Evolutionary conservation across 2,113 vertebrate species (phyloP), one percentile per base, ranked within the genome.

Genomic region (Lampris incognitus): DNA sequence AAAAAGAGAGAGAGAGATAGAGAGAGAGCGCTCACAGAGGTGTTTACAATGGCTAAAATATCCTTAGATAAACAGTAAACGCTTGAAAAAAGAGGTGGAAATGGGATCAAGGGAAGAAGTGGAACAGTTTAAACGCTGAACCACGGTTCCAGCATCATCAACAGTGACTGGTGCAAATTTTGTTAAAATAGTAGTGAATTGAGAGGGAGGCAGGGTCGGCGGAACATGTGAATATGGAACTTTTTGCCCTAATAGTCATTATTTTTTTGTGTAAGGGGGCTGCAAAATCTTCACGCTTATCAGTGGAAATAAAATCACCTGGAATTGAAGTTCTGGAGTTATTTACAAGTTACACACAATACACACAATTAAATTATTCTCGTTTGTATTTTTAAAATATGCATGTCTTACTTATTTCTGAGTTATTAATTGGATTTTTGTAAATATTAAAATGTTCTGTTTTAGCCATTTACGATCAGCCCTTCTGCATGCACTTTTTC

Each of bases 291-390:
- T 24, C 24, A 24, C 24, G 24, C 24, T 24, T 24, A 24, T 24
- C 24, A 24, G 24, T 24, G 24, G 24, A 24, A 24, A 24, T 24
- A 24, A 24, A 24, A 24, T 55, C 54, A 55, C 13, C 6, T 55
- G 54, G 54, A 55, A 55, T 55, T 55, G 54, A 55, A 55, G 54
- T 55, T 55, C 54, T 55, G n/a, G 54, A 55, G n/a, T 55, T 55
- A 55, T 55, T 55, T 55, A 55, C 6, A 55, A 55, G 48, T 55
- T 5, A 8, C 6, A 8, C 54, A 55, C 54, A 5, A 5, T 55
- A 24, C 24, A 24, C 6, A 8, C 13, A 4, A 8, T 5, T 55
- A 11, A 8, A 55, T 55, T 55, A 10, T 55, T 55, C 6, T 55
- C 13, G 6, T 8, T 55, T 1, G 11, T 55, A 6, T 55, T 55